These are phyloP conservation scores for Pentalonia nigronervosa DNA, from an alignment of 1,140 invertebrate species.

Conservation along the genomic window DNA sequence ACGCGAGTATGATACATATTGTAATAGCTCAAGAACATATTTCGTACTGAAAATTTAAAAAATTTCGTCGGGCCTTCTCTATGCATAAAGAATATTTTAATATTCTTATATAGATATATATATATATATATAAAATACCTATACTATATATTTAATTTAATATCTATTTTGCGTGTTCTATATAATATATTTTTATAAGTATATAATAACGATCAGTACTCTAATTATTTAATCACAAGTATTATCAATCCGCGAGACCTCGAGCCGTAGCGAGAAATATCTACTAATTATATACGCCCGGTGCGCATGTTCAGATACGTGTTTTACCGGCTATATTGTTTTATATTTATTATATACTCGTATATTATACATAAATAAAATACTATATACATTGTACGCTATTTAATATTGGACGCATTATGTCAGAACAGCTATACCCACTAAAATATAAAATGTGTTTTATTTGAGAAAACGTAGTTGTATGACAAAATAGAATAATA, in stretches of 20 bases:
- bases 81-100: neutral
- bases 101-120: neutral
- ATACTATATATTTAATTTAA: constrained; percentile 9
- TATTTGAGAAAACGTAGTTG: neutral
- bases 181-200: neutral
- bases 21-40: neutral
- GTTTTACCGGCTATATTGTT: neutral
- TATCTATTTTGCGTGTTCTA: constrained; percentile 4
- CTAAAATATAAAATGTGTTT: neutral
- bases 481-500: neutral
- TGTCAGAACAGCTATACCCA: neutral
- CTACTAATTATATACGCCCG: neutral
- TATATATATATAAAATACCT: neutral
- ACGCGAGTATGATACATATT: neutral
- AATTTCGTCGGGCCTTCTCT: neutral
- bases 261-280: neutral
- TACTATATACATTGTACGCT: neutral
- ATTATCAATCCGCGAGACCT: constrained; percentile 1
- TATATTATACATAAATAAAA: neutral
- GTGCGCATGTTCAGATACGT: neutral
- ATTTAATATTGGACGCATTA: neutral
- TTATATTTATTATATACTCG: neutral
- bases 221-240: constrained; percentile 18
- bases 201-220: neutral
- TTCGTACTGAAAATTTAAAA: neutral